These are phyloP conservation scores for Drosophila parabipectinata DNA, from an alignment of 1,140 invertebrate genomes.

Conservation along the genomic window DNA sequence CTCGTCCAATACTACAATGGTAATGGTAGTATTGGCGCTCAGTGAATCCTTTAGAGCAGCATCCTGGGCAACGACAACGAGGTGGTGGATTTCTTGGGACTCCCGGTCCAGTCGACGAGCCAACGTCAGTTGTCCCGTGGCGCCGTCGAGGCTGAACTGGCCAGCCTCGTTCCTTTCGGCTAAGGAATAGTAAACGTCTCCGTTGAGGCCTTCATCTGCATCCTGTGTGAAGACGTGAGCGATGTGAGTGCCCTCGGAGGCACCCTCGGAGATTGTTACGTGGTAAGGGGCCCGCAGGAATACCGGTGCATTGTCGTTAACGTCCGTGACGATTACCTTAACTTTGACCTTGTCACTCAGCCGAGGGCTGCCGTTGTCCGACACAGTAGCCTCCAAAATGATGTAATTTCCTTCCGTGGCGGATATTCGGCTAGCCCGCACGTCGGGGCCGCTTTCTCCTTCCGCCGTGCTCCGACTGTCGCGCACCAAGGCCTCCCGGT, in stretches of 20 bases:
- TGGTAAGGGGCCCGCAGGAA: constrained; percentile 93
- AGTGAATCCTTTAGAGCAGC: constrained; percentile 88
- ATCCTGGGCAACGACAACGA: constrained; percentile 93
- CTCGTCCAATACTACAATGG: constrained; percentile 94
- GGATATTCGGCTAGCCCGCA: constrained; percentile 60
- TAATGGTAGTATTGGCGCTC: constrained; percentile 90
- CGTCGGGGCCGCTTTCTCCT: constrained; percentile 14
- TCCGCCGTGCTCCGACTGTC: constrained; percentile 32
- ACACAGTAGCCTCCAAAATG: constrained; percentile 92
- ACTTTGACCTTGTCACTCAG: constrained; percentile 95
- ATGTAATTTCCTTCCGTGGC: constrained; percentile 87
- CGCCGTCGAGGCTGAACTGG: constrained; percentile 93
- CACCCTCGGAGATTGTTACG: constrained; percentile 93
- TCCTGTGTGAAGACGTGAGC: constrained; percentile 94
- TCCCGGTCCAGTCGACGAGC: constrained; percentile 93
- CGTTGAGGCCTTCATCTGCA: constrained; percentile 95
- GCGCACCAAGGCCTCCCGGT: constrained; percentile 92
- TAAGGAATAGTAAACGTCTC: constrained; percentile 94
- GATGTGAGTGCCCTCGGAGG: constrained; percentile 91
- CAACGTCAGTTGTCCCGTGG: constrained; percentile 93
- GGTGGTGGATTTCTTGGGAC: constrained; percentile 89
- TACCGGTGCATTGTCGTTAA: constrained; percentile 96
- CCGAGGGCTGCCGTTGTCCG: constrained; percentile 93
- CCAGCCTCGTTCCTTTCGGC: constrained; percentile 91
- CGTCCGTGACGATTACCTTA: constrained; percentile 93